Conservation (phyloP, 2,888 invertebrate genomes). For the Lasioglossum zephyrum region DNA sequence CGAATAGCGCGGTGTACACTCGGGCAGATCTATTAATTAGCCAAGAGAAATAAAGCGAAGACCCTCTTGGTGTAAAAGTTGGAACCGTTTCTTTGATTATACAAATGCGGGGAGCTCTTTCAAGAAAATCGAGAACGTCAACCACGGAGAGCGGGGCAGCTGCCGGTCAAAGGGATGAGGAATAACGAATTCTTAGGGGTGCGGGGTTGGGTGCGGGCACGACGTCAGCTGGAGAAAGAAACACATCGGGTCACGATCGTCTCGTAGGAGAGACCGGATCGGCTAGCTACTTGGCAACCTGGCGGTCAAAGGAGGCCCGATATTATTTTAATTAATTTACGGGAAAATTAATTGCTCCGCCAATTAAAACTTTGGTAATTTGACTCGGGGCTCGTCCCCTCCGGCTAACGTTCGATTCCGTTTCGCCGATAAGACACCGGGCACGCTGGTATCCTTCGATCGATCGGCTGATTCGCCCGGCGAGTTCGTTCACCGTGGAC, state of each 20-base stretch:
- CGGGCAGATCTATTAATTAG: constrained; percentile 4
- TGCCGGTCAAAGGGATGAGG: constrained; percentile 7
- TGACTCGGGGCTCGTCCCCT: constrained; percentile 52
- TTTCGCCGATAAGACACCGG: constrained; percentile 56
- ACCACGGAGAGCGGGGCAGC: neutral
- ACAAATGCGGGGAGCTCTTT: neutral
- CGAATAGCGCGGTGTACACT: neutral
- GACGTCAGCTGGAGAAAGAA: constrained; percentile 14
- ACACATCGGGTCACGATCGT: constrained; percentile 7
- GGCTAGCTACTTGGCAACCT: constrained; percentile 22
- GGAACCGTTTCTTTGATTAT: constrained; percentile 11
- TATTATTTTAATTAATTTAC: constrained; percentile 75
- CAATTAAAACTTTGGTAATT: constrained; percentile 76
- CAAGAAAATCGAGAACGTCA: constrained; percentile 11
- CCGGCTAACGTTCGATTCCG: constrained; percentile 54
- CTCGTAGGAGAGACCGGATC: neutral
- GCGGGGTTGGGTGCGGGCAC: neutral
- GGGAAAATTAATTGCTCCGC: constrained; percentile 73
- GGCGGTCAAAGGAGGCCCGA: constrained; percentile 50
- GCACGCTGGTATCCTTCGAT: constrained; percentile 27
- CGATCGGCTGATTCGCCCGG: constrained; percentile 42
- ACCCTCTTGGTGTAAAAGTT: neutral
- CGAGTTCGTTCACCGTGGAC: constrained; percentile 40
- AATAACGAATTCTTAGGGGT: constrained; percentile 10
- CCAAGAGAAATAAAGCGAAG: neutral